A percentile compares a stretch with the other conserved stretches of the same genome.
Evolutionary conservation across 2,888 invertebrate genomes (phyloP).

Genomic region (Polyploca ridens): DNA sequence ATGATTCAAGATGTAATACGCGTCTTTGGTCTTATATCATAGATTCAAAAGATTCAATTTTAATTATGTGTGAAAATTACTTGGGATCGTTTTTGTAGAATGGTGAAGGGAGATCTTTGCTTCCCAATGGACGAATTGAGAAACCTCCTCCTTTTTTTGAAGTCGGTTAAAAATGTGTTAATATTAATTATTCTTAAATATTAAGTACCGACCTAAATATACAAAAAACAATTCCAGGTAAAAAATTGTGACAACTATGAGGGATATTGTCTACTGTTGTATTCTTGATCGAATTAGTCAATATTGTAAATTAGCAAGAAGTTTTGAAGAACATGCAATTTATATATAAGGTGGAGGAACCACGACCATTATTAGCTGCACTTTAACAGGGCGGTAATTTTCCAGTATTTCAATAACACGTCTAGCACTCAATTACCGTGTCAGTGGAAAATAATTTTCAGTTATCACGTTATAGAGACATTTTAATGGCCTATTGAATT

Average conservation of each 20-base stretch:
- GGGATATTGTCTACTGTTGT: too few relatives aligned
- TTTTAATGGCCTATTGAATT: conserved; percentile 34
- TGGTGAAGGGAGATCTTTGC: not conserved
- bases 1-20: not conserved
- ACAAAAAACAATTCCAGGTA: too few relatives aligned
- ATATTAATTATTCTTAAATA: too few relatives aligned
- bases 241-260: not conserved
- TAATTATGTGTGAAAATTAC: too few relatives aligned
- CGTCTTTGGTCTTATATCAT: not conserved
- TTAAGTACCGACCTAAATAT: too few relatives aligned
- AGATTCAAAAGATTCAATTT: too few relatives aligned
- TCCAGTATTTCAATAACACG: conserved; percentile 32
- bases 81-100: too few relatives aligned
- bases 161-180: too few relatives aligned
- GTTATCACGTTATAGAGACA: conserved; percentile 35
- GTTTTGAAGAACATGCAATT: not conserved
- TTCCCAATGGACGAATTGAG: not conserved
- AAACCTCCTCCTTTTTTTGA: too few relatives aligned
- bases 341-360: conserved; percentile 2
- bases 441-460: conserved; percentile 45
- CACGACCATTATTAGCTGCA: not conserved
- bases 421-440: conserved; percentile 39
- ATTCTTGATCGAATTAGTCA: not conserved
- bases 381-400: conserved; percentile 6
- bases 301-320: not conserved